Conservation (phyloP, 2,888 invertebrate genomes). For the Trilocha varians region DNA sequence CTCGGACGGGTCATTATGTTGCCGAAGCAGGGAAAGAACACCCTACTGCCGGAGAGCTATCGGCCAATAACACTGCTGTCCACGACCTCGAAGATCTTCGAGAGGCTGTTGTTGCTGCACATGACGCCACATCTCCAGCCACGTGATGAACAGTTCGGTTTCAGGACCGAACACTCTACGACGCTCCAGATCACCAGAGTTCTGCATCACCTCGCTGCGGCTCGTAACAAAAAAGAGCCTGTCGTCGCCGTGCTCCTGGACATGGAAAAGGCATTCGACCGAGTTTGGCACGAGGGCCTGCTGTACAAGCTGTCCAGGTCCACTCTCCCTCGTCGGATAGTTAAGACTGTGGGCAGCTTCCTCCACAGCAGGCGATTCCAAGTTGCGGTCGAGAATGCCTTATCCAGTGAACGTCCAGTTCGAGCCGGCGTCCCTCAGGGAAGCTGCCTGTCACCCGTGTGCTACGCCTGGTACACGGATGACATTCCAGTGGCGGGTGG, state of each 20-base stretch:
- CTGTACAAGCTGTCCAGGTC: slow-evolving; percentile 16
- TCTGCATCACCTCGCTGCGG: slow-evolving; percentile 12
- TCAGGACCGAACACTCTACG: slow-evolving; percentile 16
- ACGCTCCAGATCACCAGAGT: slow-evolving; percentile 21
- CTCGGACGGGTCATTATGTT: too few species aligned
- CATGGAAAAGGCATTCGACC: slow-evolving; percentile 25
- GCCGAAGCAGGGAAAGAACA: too few species aligned
- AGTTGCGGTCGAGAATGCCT: slow-evolving; percentile 9
- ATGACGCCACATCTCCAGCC: slow-evolving; percentile 4
- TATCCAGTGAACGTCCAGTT: slow-evolving; percentile 8
- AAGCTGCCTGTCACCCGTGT: slow-evolving; percentile 11
- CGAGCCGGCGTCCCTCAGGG: slow-evolving; percentile 12
- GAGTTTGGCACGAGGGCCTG: slow-evolving; percentile 25
- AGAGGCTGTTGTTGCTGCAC: too few species aligned
- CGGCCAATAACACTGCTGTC: too few species aligned
- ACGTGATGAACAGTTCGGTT: slow-evolving; percentile 15
- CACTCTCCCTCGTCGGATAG: slow-evolving; percentile 5
- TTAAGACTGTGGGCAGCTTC: slow-evolving; percentile 12
- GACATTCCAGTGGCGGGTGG: slow-evolving; percentile 11
- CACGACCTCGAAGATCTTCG: too few species aligned
- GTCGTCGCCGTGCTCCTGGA: slow-evolving; percentile 19
- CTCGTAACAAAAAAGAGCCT: slow-evolving; percentile 10
- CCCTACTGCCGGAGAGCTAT: too few species aligned
- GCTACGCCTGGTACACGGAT: slow-evolving; percentile 14
- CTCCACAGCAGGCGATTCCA: slow-evolving; percentile 11